Conservation (phyloP, 1,140 invertebrate species). For the Physella acuta region DNA sequence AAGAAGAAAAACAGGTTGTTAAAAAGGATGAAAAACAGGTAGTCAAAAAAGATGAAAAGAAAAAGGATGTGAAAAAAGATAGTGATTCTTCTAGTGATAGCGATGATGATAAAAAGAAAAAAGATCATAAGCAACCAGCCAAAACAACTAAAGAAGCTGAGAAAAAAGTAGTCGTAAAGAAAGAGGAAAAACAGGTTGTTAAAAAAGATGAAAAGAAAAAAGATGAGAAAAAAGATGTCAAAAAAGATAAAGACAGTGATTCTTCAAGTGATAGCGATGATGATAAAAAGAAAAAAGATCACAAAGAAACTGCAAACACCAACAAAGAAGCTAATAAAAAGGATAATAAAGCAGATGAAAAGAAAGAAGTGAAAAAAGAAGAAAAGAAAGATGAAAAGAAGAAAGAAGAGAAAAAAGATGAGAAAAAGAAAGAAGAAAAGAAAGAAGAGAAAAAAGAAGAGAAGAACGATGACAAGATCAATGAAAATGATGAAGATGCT, state of each 20-base stretch:
- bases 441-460: constrained; percentile 27
- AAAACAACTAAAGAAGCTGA: neutral
- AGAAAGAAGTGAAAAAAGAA: neutral
- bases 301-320: neutral
- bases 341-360: neutral
- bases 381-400: neutral
- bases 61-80: constrained; percentile 13
- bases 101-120: too few relatives aligned
- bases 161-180: neutral
- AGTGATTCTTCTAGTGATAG: constrained; percentile 28
- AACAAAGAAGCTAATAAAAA: neutral
- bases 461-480: constrained; percentile 28
- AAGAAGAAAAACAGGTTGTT: neutral
- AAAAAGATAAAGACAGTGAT: neutral
- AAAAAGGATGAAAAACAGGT: neutral
- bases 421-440: neutral
- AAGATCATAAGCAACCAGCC: constrained; percentile 2
- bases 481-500: constrained; percentile 41
- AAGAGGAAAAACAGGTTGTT: neutral
- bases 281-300: constrained; percentile 29
- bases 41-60: constrained; percentile 13
- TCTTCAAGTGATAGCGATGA: constrained; percentile 31
- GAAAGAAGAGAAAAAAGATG: constrained; percentile 1
- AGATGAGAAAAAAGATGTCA: constrained; percentile 3
- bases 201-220: constrained; percentile 11